Base-by-base conservation (phyloP, 1,140 invertebrate species). In the Acromyrmex echinatior region DNA sequence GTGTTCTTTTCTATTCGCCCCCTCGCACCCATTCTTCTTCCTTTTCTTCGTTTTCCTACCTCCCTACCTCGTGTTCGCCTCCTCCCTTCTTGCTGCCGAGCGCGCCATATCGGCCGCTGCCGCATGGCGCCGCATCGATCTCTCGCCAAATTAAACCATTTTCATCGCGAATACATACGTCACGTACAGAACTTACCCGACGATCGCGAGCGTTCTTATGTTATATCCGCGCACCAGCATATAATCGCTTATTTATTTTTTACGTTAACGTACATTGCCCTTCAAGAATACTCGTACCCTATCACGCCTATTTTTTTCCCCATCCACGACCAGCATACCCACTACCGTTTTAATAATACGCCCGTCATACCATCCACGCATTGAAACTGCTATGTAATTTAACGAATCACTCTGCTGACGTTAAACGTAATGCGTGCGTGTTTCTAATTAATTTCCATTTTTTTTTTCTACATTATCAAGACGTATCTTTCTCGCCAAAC, bases 191-290 rank as follows among this genome's bases (percentile, higher is more conserved):
- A 92, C 93, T 93, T 93, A 95, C 93, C 93, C 94, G 94, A 93
- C 92, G 80, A 91, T 87, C 92, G 70, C 70, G 93, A 94, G 92
- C 92, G 85, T 88, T 89, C 78, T 92, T 89, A 90, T 68, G 76
- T 88, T 91, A 93, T 92, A 91, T 89, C 86, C 87, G 93, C 93
- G 93, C 95, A 95, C 94, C 93, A 94, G 93, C 85, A 65, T 76
- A 70, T 87, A 80, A 91, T 94, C 92, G 94, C 95, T 95, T 95
- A 95, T 95, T 95, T 95, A 95, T 95, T 95, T 94, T 94, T 93
- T 92, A 93, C 90, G 92, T 92, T 93, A 94, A 91, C 86, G 86
- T 92, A 89, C 92, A 92, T 82, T 86, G 79, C 86, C 80, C 78
- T 90, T 85, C 87, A 87, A 90, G 87, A 91, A 90, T 91, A 91